Conservation (phyloP, 2,113 vertebrate genomes). For the Brachyhypopomus occidentalis region DNA sequence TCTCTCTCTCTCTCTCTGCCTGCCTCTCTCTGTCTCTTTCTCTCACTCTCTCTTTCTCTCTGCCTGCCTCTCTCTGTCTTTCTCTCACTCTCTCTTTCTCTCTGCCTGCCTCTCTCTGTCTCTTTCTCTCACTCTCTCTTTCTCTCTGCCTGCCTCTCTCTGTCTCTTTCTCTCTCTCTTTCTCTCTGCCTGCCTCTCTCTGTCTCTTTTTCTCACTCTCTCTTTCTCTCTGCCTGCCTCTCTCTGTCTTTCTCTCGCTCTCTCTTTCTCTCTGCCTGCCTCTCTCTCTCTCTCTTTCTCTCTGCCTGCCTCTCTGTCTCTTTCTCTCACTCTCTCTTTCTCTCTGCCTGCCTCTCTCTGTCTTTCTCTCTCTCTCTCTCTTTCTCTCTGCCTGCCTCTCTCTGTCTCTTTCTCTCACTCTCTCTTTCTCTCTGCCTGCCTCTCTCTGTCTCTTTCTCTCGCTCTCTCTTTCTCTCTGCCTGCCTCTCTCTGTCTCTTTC, state of each 20-base stretch:
- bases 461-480: slow-evolving; percentile 10
- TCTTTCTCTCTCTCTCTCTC: background rate
- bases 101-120: slow-evolving; percentile 23
- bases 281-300: no score
- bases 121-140: background rate
- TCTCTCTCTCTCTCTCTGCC: no score
- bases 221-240: slow-evolving; percentile 14
- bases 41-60: no score
- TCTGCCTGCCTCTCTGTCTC: background rate
- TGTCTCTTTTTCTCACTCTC: background rate
- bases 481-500: slow-evolving; percentile 29
- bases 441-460: background rate
- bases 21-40: no score
- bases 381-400: no score
- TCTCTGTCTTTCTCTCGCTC: slow-evolving; percentile 10
- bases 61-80: background rate
- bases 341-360: slow-evolving; percentile 22
- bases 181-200: no score
- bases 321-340: slow-evolving; percentile 1
- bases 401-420: no score
- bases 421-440: no score
- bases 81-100: slow-evolving; percentile 5
- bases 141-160: no score
- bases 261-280: no score
- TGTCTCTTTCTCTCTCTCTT: no score